Conservation (phyloP, 1,140 invertebrate species). For the Drosophila mojavensis region DNA sequence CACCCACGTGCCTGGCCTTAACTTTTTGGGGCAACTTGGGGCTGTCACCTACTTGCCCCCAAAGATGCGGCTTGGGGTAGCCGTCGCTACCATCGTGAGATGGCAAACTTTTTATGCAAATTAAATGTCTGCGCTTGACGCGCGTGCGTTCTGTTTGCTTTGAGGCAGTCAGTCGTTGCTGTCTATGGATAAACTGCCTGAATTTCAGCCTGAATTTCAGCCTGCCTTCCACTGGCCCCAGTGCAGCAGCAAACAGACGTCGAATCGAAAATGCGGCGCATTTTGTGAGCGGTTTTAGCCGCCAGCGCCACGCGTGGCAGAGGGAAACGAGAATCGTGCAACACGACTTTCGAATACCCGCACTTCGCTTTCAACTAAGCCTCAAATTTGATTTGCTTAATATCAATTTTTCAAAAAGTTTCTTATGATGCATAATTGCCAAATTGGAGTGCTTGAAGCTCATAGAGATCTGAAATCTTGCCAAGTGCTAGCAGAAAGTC, state of each 20-base stretch:
- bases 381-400: too few species aligned
- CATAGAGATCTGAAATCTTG: too few species aligned
- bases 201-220: background rate
- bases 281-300: slow-evolving; percentile 15
- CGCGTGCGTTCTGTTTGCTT: slow-evolving; percentile 78
- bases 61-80: slow-evolving; percentile 6
- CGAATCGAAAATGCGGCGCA: slow-evolving; percentile 24
- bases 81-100: slow-evolving; percentile 28
- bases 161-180: slow-evolving; percentile 50
- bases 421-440: too few species aligned
- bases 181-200: slow-evolving; percentile 15
- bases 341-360: slow-evolving; percentile 9
- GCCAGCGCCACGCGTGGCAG: slow-evolving; percentile 5
- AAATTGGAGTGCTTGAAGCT: too few species aligned
- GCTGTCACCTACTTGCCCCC: slow-evolving; percentile 49
- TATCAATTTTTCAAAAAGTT: background rate
- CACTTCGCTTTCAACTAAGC: too few species aligned
- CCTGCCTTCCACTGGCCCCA: slow-evolving; percentile 13
- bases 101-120: slow-evolving; percentile 78
- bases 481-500: background rate
- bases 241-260: slow-evolving; percentile 11
- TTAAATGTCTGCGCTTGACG: slow-evolving; percentile 76
- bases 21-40: slow-evolving; percentile 27
- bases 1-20: slow-evolving; percentile 54
- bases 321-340: background rate